Percentiles rank a stretch among this genome's conserved stretches.
These are phyloP conservation scores for Nephrotoma flavescens DNA, from an alignment of 2,888 invertebrate species.

Conservation along the genomic window DNA sequence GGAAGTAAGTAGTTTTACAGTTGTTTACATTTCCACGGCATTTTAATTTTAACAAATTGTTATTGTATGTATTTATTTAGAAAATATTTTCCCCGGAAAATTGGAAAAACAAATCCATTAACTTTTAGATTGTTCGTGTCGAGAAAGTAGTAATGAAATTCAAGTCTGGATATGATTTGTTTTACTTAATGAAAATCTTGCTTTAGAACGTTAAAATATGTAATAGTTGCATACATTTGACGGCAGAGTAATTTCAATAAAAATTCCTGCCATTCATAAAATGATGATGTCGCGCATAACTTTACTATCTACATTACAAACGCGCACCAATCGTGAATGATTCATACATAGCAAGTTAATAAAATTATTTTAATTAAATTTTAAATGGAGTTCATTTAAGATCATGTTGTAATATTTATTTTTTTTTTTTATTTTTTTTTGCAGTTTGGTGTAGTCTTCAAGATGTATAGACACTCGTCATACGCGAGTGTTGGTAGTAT, in stretches of 20 bases:
- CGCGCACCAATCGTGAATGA: neutral
- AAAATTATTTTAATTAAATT: neutral
- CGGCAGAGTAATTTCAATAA: neutral
- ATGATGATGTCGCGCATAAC: neutral
- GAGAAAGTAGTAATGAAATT: neutral
- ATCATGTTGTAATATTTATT: neutral
- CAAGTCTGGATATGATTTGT: neutral
- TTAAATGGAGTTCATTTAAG: neutral
- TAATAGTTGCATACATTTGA: neutral
- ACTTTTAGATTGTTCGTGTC: neutral
- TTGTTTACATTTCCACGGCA: neutral
- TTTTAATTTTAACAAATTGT: neutral
- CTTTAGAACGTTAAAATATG: neutral
- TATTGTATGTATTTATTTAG: neutral
- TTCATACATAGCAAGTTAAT: neutral
- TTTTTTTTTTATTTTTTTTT: neutral
- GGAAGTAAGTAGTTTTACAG: neutral
- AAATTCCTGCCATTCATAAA: neutral
- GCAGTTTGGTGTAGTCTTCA: neutral
- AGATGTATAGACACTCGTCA: neutral
- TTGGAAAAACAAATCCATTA: neutral
- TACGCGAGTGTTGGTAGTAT: neutral
- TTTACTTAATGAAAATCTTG: neutral
- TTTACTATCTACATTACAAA: neutral
- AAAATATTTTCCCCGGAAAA: neutral